Percentiles rank a stretch among this genome's conserved stretches.
Evolutionary conservation across 2,113 vertebrate genomes (phyloP).

Genomic region (Pseudopipra pipra): DNA sequence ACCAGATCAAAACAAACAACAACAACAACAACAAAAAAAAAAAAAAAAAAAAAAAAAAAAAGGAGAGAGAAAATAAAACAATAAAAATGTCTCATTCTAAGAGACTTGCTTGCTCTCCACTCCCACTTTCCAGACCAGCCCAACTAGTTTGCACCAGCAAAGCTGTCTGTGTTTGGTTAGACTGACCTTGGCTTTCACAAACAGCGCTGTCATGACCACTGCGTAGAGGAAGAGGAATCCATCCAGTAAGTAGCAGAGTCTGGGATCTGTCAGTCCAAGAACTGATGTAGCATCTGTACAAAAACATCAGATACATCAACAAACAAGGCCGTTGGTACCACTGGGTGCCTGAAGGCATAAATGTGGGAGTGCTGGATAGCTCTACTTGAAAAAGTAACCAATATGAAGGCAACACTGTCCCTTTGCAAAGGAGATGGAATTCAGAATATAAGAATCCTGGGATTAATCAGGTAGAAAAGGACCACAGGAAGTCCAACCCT

Average conservation of each 20-base stretch:
- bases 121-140: neutral
- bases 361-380: neutral
- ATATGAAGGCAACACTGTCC: neutral
- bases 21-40: too few species aligned
- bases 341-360: neutral
- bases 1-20: rapidly evolving
- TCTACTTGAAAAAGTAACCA: neutral
- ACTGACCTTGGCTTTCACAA: constrained; percentile 85
- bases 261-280: constrained; percentile 79
- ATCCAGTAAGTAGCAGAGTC: constrained; percentile 86
- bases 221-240: constrained; percentile 86
- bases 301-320: neutral
- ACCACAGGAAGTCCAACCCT: neutral
- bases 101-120: neutral
- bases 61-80: neutral
- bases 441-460: neutral
- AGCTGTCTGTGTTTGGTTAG: neutral
- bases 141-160: neutral
- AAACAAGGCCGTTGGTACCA: neutral
- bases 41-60: too few species aligned
- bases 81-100: neutral
- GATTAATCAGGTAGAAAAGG: neutral
- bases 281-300: constrained; percentile 16
- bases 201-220: constrained; percentile 84
- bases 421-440: neutral